A percentile compares a stretch with the other conserved stretches of the same genome.
These are phyloP conservation scores for Sebastes kiyomatsui DNA, from an alignment of 2,797 vertebrate species.

Conservation along the genomic window DNA sequence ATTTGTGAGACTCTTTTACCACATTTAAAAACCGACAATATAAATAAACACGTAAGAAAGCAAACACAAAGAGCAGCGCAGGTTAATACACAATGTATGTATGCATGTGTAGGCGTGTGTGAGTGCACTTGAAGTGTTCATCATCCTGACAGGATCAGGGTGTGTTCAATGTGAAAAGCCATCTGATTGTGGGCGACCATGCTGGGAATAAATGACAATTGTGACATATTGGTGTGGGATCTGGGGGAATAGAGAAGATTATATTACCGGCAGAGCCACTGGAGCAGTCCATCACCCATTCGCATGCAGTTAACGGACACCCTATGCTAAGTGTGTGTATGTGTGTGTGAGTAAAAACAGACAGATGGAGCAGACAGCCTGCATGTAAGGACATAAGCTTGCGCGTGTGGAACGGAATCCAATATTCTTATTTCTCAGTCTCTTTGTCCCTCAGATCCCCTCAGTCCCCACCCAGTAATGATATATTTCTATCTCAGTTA, in stretches of 20 bases:
- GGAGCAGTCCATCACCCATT: slow-evolving; percentile 76
- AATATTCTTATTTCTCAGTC: slow-evolving; percentile 78
- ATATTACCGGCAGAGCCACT: slow-evolving; percentile 75
- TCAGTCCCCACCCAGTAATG: slow-evolving; percentile 77
- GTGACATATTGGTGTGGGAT: slow-evolving; percentile 82
- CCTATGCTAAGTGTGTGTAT: slow-evolving; percentile 63
- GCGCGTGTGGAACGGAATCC: slow-evolving; percentile 71
- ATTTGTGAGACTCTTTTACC: neutral
- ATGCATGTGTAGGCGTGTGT: slow-evolving; percentile 25
- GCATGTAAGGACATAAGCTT: slow-evolving; percentile 68
- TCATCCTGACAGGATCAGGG: slow-evolving; percentile 63
- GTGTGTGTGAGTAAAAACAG: slow-evolving; percentile 37
- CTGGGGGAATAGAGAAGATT: slow-evolving; percentile 76
- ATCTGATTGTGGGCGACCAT: slow-evolving; percentile 70
- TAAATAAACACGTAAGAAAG: slow-evolving; percentile 28
- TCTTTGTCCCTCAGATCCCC: slow-evolving; percentile 72
- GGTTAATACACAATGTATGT: slow-evolving; percentile 32
- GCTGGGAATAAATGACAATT: slow-evolving; percentile 82
- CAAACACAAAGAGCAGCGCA: slow-evolving; percentile 23
- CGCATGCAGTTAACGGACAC: slow-evolving; percentile 65
- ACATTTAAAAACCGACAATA: neutral
- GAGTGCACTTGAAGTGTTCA: slow-evolving; percentile 58
- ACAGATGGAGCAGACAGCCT: slow-evolving; percentile 69
- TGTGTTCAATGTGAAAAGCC: slow-evolving; percentile 65
- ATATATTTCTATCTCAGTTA: slow-evolving; percentile 80